phyloP scores from a whole-genome alignment of 2,797 vertebrate species.

The Catamblyrhynchus diadema region DNA sequence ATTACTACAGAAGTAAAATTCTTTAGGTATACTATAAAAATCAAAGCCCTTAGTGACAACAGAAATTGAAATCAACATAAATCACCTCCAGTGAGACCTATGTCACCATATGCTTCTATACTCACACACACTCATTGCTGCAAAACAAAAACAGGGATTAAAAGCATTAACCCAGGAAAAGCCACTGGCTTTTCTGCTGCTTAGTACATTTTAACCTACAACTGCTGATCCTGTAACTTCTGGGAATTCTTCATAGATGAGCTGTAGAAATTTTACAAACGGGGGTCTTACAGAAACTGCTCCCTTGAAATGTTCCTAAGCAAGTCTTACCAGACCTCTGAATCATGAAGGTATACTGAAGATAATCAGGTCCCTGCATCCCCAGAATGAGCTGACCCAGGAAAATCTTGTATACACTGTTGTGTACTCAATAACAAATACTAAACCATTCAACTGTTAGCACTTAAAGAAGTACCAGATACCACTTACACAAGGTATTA shows the following conservation, averaged over 20 bases:
- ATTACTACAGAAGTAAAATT: not conserved
- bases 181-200: not conserved
- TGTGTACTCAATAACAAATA: not conserved
- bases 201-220: not conserved
- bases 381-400: not conserved
- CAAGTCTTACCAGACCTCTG: not conserved
- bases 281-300: not conserved
- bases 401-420: rapidly evolving
- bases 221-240: not conserved
- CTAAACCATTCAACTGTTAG: not conserved
- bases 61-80: not conserved
- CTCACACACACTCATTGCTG: not conserved
- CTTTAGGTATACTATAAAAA: not conserved
- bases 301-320: not conserved
- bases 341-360: not conserved
- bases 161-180: not conserved
- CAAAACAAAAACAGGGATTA: not conserved
- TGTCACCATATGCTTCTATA: not conserved
- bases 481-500: not conserved
- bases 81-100: not conserved
- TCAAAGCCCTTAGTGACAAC: not conserved
- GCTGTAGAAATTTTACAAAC: not conserved
- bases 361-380: not conserved
- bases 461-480: not conserved
- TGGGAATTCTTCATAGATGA: not conserved